These are phyloP conservation scores for Origma solitaria DNA, from an alignment of 2,113 vertebrate genomes.

Conservation along the genomic window DNA sequence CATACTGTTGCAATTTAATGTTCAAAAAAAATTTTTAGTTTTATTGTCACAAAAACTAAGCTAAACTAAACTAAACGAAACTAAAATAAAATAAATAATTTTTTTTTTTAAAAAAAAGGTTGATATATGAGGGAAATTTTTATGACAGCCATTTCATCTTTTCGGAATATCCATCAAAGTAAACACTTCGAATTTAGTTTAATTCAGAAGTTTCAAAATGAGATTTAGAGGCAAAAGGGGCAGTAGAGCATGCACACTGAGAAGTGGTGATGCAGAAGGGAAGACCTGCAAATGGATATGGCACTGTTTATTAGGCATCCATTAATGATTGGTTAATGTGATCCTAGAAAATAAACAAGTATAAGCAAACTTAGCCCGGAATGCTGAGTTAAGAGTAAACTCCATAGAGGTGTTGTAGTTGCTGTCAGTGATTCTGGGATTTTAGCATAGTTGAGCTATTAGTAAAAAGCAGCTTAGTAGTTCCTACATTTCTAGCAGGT, in stretches of 20 bases:
- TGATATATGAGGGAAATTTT: background rate
- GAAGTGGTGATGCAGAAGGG: background rate
- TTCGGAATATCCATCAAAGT: background rate
- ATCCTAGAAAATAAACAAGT: background rate
- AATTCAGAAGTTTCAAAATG: background rate
- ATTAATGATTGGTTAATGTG: background rate
- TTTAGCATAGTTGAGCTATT: background rate
- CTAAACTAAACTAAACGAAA: background rate
- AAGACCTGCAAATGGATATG: background rate
- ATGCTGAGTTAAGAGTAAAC: background rate
- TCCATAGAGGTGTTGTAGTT: background rate
- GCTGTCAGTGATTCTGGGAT: background rate
- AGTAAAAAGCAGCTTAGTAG: background rate
- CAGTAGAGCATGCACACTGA: background rate
- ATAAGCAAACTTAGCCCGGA: background rate
- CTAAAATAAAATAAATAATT: background rate
- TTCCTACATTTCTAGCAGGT: background rate
- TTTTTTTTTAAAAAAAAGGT: background rate
- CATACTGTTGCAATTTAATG: background rate
- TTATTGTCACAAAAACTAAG: background rate
- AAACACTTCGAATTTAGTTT: background rate
- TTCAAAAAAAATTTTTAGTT: background rate
- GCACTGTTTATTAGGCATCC: background rate
- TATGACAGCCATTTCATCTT: background rate
- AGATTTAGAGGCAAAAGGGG: background rate